These are phyloP conservation scores for Ips nitidus DNA, from an alignment of 1,140 invertebrate genomes.

Conservation along the genomic window DNA sequence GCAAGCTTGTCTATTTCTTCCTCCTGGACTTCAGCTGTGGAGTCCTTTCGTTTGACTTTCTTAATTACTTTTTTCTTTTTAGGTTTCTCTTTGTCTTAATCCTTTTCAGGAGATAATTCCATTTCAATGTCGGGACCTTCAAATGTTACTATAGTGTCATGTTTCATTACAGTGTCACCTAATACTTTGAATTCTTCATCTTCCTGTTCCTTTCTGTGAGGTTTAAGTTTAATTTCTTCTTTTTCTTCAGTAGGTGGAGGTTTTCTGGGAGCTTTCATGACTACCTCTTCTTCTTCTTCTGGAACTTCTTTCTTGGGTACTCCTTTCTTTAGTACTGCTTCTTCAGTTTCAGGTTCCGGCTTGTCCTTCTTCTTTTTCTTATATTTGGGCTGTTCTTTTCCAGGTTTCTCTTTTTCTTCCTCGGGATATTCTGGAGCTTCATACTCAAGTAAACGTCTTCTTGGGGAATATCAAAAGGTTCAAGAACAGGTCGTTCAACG, in stretches of 20 bases:
- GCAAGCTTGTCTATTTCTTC: constrained; percentile 29
- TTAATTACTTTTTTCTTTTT: constrained; percentile 46
- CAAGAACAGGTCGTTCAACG: constrained; percentile 45
- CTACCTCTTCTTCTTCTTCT: constrained; percentile 57
- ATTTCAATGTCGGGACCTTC: constrained; percentile 38
- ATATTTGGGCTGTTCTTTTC: constrained; percentile 46
- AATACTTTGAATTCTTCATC: constrained; percentile 42
- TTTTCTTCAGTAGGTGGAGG: constrained; percentile 58
- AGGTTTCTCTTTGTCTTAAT: constrained; percentile 16
- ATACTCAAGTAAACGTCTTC: constrained; percentile 38
- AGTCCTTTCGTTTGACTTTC: constrained; percentile 41
- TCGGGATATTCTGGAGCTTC: constrained; percentile 45
- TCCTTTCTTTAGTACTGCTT: constrained; percentile 57
- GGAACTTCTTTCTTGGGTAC: constrained; percentile 57
- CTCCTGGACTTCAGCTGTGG: constrained; percentile 27
- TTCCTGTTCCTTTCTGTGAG: constrained; percentile 55
- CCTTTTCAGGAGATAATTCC: constrained; percentile 37
- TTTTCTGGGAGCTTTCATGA: constrained; percentile 59
- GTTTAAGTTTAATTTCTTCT: constrained; percentile 58
- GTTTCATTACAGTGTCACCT: constrained; percentile 31
- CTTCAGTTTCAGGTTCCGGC: constrained; percentile 56
- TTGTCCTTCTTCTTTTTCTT: constrained; percentile 53
- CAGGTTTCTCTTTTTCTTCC: constrained; percentile 51
- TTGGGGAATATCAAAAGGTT: constrained; percentile 43
- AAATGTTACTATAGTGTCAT: constrained; percentile 32